These are phyloP conservation scores for Tylochromis polylepis DNA, from an alignment of 2,113 vertebrate genomes.

Conservation along the genomic window DNA sequence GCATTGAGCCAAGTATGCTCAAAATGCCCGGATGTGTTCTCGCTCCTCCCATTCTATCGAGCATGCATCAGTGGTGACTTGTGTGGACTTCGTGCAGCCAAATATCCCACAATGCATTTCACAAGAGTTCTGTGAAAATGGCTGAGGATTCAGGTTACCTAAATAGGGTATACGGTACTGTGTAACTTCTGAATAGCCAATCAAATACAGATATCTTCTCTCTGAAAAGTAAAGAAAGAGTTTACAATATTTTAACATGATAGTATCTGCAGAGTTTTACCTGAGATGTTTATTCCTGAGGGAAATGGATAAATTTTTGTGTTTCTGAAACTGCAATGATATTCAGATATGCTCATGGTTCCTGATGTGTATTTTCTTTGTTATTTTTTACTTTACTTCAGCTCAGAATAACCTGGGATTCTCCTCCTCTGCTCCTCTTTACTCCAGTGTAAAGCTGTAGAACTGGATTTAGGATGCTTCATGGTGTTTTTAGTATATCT, in stretches of 20 bases:
- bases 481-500: too few relatives aligned
- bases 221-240: background rate
- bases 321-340: background rate
- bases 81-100: too few relatives aligned
- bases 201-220: background rate
- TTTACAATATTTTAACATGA: background rate
- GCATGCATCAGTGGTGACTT: too few relatives aligned
- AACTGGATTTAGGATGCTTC: too few relatives aligned
- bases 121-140: too few relatives aligned
- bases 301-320: background rate
- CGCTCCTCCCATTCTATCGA: too few relatives aligned
- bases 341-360: rapidly evolving
- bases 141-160: background rate
- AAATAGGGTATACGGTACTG: background rate
- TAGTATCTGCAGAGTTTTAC: background rate
- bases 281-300: background rate
- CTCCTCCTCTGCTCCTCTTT: too few relatives aligned
- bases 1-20: too few relatives aligned
- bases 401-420: background rate
- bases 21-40: too few relatives aligned
- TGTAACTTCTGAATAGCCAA: background rate
- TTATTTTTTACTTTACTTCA: background rate
- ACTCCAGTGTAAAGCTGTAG: too few relatives aligned
- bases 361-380: background rate
- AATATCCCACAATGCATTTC: too few relatives aligned